Base-by-base conservation (phyloP, 2,113 vertebrate genomes). In the Chionodraco myersi region DNA sequence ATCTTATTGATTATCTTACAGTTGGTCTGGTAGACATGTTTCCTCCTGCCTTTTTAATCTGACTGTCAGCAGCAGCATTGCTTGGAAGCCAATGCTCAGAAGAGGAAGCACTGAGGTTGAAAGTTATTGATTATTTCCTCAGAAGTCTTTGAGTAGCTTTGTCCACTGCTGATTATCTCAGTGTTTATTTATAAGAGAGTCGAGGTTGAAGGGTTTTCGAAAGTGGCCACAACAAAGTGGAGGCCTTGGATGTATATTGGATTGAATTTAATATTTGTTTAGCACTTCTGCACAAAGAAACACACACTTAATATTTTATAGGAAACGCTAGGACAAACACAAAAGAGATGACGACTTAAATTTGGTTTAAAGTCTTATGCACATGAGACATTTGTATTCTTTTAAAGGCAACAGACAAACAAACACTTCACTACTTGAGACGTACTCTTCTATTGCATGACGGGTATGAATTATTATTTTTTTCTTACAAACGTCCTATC, bases 41-140 rank as follows among this genome's bases (percentile, higher is more conserved):
- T 11, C 12, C 44, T 61, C 23, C 36, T 26, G 44, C 11, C 1
- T 54, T 51, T 67, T 62, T 71, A 57, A 64, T 65, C 18, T 0
- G 61, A 58, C 34, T 11, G 18, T 56, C 64, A 9, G 65, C 74
- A 30, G 57, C 14, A 64, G 44, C 44, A 11, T 15, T 1, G 12
- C 56, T 47, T 72, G 56, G 48, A 65, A 54, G 52, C 45, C 30
- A 48, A 8, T 6, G 10, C n/a, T 72, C 75, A 54, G 62, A 56
- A 80, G 54, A 54, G 54, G 57, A 83, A 59, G 60, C 59, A 9
- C 59, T 15, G 41, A 62, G 21, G 52, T 56, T 16, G 54, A 66
- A 48, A 26, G 51, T 63, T 66, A 80, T 77, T 75, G 77, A 83
- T 87, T 60, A 67, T 67, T 71, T 80, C 54, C 48, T 65, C 36